These are phyloP conservation scores for Smutsia gigantea DNA, from an alignment of 2,797 vertebrate species.

Conservation along the genomic window DNA sequence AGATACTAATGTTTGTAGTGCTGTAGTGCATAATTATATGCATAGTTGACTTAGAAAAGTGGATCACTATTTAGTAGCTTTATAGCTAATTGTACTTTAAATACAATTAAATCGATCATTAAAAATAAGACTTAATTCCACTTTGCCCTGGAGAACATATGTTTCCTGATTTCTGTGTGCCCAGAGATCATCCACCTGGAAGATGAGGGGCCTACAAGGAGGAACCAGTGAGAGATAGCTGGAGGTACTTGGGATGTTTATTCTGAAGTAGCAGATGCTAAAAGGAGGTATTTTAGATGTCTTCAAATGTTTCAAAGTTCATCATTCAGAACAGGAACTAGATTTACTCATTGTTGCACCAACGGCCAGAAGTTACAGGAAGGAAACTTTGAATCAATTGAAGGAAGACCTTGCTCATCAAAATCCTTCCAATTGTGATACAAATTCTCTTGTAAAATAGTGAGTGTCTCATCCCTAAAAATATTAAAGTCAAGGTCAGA, in stretches of 20 bases:
- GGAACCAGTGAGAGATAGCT: neutral
- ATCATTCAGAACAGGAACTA: slow-evolving; percentile 55
- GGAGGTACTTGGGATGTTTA: neutral
- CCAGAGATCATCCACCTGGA: neutral
- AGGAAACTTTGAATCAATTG: slow-evolving; percentile 71
- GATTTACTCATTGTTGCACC: slow-evolving; percentile 37
- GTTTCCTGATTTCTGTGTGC: slow-evolving; percentile 29
- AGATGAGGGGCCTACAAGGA: neutral
- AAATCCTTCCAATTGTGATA: slow-evolving; percentile 63
- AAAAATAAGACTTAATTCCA: slow-evolving; percentile 62
- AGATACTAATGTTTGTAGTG: slow-evolving; percentile 52
- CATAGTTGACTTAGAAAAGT: slow-evolving; percentile 62
- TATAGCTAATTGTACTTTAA: slow-evolving; percentile 24
- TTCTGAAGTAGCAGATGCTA: neutral
- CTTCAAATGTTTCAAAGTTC: slow-evolving; percentile 57
- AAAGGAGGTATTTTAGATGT: slow-evolving; percentile 36
- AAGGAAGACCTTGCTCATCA: slow-evolving; percentile 74
- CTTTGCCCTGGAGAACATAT: slow-evolving; percentile 21
- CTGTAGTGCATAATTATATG: slow-evolving; percentile 36
- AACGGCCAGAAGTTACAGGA: slow-evolving; percentile 62
- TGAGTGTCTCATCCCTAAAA: slow-evolving; percentile 65
- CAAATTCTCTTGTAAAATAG: slow-evolving; percentile 45
- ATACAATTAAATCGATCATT: slow-evolving; percentile 59
- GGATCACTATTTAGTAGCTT: slow-evolving; percentile 52
- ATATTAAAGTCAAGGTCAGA: slow-evolving; percentile 69